Evolutionary conservation across 2,888 invertebrate genomes (phyloP), one percentile per base, ranked within the genome.

Genomic region (Andrena bucephala): DNA sequence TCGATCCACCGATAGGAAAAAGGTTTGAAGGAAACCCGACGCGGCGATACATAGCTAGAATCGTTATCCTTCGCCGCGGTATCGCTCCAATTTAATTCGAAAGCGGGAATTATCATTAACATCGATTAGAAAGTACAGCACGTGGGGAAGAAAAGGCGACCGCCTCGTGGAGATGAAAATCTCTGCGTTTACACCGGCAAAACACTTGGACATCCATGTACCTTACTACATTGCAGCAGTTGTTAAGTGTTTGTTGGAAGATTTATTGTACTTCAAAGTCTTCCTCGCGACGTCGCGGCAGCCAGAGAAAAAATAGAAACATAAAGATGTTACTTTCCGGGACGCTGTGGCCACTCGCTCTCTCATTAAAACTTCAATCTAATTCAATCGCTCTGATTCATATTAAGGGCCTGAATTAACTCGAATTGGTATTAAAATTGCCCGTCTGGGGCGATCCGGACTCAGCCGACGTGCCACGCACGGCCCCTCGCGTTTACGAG

Each of bases 321-420:
- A 1, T 0, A 65, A 57, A 63, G 36, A 74, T 66, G 65, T 65
- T 63, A 72, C 48, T 69, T 42, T 59, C 42, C 24, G 20, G 36
- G 59, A 60, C 60, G 42, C 4, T 36, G 54, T 7, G 6, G 0
- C 66, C 57, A n/a, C 80, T 75, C 80, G 60, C 75, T 67, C 57
- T 57, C 36, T 81, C 74, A 65, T 81, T 87, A 85, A 81, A 87
- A 74, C 52, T 84, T 81, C 80, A 87, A 87, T 84, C 78, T 85
- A 80, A 78, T 85, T 85, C 82, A 78, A 85, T 86, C 85, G 62
- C 66, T 60, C 60, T 71, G 79, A 86, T 85, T 81, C 77, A 79
- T 77, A 87, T 84, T 85, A 83, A 86, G 78, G 75, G 62, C 36
- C 63, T 83, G 60, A 86, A 86, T 81, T 85, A 85, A 81, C 60